These are phyloP conservation scores for Odontesthes bonariensis DNA, from an alignment of 2,113 vertebrate genomes.

Conservation along the genomic window DNA sequence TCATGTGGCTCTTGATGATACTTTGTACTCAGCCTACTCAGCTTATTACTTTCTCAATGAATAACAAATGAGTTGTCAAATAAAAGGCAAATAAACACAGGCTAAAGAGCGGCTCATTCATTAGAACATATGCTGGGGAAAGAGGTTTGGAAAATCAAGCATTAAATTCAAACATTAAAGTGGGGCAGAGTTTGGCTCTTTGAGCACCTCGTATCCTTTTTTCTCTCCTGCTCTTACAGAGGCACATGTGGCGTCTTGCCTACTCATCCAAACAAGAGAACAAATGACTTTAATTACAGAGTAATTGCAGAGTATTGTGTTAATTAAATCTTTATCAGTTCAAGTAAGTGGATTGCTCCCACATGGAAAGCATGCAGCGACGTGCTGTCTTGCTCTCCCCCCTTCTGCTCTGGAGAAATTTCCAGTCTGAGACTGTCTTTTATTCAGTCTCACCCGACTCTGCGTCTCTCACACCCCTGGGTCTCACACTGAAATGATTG, in stretches of 20 bases:
- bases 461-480: slow-evolving; percentile 42
- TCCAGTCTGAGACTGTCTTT: slow-evolving; percentile 53
- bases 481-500: slow-evolving; percentile 60
- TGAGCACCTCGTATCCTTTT: slow-evolving; percentile 34
- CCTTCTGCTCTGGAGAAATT: slow-evolving; percentile 44
- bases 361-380: slow-evolving; percentile 88
- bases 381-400: slow-evolving; percentile 40
- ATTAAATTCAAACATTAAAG: slow-evolving; percentile 40
- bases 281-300: slow-evolving; percentile 99
- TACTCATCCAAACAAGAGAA: slow-evolving; percentile 91
- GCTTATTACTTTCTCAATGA: slow-evolving; percentile 75
- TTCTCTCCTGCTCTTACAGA: slow-evolving; percentile 44
- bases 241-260: slow-evolving; percentile 76
- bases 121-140: slow-evolving; percentile 31
- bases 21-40: slow-evolving; percentile 68
- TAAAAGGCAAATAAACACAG: slow-evolving; percentile 73
- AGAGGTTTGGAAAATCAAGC: slow-evolving; percentile 52
- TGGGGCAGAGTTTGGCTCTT: slow-evolving; percentile 50
- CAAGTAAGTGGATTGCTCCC: slow-evolving; percentile 97
- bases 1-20: slow-evolving; percentile 73
- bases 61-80: slow-evolving; percentile 75
- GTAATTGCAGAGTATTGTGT: slow-evolving; percentile 96
- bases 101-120: slow-evolving; percentile 50
- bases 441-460: slow-evolving; percentile 50
- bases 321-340: slow-evolving; percentile 99